Evolutionary conservation across 2,888 invertebrate species (phyloP).

Genomic region (Ophioninae sp.): DNA sequence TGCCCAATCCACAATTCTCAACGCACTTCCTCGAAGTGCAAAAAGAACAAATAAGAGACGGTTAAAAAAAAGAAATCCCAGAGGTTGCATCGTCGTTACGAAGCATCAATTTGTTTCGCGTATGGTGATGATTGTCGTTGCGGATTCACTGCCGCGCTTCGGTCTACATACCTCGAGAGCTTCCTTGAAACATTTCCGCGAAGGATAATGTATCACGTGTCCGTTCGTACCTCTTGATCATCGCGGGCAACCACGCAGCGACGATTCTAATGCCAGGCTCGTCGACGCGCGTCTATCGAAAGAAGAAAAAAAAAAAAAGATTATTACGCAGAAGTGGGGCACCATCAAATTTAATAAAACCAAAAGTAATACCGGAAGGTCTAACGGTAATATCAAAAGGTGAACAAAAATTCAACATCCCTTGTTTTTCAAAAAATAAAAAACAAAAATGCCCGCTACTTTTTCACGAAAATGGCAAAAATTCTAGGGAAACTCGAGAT

Average conservation of each 20-base stretch:
- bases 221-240: conserved; percentile 14
- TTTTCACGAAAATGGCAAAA: too few species aligned
- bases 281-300: not conserved
- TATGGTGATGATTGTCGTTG: conserved; percentile 41
- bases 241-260: conserved; percentile 21
- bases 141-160: conserved; percentile 43
- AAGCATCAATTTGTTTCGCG: conserved; percentile 56
- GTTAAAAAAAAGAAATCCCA: conserved; percentile 13
- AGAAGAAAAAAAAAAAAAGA: conserved; percentile 11
- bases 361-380: too few species aligned
- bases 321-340: too few species aligned
- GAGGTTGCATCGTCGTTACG: conserved; percentile 43
- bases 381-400: too few species aligned
- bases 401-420: too few species aligned
- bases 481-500: too few species aligned
- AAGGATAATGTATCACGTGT: conserved; percentile 38
- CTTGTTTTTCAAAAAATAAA: too few species aligned
- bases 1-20: conserved; percentile 29
- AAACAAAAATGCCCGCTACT: too few species aligned
- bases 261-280: conserved; percentile 8
- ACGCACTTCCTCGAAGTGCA: conserved; percentile 42
- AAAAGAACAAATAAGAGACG: not conserved
- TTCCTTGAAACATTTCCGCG: conserved; percentile 53
- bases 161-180: conserved; percentile 53
- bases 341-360: too few species aligned